Evolutionary conservation across 2,888 invertebrate genomes (phyloP).

Genomic region (Entomobrya multifasciata): DNA sequence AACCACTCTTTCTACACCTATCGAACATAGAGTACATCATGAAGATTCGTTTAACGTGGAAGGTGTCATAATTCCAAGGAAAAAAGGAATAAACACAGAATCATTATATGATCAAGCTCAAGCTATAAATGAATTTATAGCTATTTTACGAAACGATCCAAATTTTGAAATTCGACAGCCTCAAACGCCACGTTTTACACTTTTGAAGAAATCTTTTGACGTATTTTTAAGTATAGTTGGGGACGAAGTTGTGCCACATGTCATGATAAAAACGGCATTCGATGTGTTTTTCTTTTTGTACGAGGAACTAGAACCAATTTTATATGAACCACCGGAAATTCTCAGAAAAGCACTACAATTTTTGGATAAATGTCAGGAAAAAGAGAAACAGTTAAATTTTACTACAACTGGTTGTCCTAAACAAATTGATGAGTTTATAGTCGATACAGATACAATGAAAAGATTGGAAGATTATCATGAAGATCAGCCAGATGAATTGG

Average conservation of each 20-base stretch:
- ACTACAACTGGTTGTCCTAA: slow-evolving; percentile 47
- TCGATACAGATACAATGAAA: neutral
- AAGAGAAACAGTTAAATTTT: slow-evolving; percentile 20
- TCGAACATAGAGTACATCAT: too few species aligned
- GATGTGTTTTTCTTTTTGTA: slow-evolving; percentile 63
- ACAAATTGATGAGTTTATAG: slow-evolving; percentile 35
- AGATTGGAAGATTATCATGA: slow-evolving; percentile 43
- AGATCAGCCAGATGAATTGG: slow-evolving; percentile 27
- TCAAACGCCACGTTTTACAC: slow-evolving; percentile 50
- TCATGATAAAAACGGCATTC: slow-evolving; percentile 53
- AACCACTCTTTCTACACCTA: too few species aligned
- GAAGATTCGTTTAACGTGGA: too few species aligned
- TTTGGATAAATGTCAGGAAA: slow-evolving; percentile 20
- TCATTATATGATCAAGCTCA: neutral
- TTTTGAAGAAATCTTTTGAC: slow-evolving; percentile 59
- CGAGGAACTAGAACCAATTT: slow-evolving; percentile 45
- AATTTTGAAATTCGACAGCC: slow-evolving; percentile 36
- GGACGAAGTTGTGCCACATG: slow-evolving; percentile 54
- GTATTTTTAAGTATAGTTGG: slow-evolving; percentile 45
- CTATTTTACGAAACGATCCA: slow-evolving; percentile 34
- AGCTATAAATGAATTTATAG: slow-evolving; percentile 48
- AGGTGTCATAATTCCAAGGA: slow-evolving; percentile 21
- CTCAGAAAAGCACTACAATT: neutral
- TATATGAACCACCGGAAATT: slow-evolving; percentile 13
- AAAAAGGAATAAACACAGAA: neutral